phyloP scores from a whole-genome alignment of 2,888 invertebrate species.

The Oscheius sp. region DNA sequence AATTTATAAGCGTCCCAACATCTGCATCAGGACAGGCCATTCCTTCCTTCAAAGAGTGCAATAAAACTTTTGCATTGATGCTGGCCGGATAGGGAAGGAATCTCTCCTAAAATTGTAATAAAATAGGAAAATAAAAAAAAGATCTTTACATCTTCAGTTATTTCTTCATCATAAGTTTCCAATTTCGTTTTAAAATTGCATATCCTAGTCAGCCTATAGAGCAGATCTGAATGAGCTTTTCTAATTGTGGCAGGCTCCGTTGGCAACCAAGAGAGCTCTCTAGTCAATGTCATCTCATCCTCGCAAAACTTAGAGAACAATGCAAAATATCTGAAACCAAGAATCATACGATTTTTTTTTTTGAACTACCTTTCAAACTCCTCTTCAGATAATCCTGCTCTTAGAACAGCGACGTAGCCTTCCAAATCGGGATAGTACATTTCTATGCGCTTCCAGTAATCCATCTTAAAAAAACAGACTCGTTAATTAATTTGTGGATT shows the following conservation, averaged over 20 bases:
- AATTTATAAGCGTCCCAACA: background rate
- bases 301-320: background rate
- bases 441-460: no score
- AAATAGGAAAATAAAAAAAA: background rate
- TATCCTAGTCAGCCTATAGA: background rate
- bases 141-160: background rate
- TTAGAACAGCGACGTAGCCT: no score
- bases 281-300: background rate
- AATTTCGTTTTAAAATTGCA: background rate
- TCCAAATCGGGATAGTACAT: no score
- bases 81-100: slow-evolving; percentile 3
- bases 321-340: background rate
- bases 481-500: no score
- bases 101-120: slow-evolving; percentile 13
- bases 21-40: slow-evolving; percentile 13
- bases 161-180: background rate
- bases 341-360: no score
- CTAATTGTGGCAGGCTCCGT: background rate
- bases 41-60: slow-evolving; percentile 4
- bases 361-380: no score
- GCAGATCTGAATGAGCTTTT: no score
- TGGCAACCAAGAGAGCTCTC: background rate
- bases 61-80: slow-evolving; percentile 10
- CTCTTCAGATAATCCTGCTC: no score
- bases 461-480: no score